Conservation (phyloP, 2,888 invertebrate genomes). For the Mythimna impura region DNA sequence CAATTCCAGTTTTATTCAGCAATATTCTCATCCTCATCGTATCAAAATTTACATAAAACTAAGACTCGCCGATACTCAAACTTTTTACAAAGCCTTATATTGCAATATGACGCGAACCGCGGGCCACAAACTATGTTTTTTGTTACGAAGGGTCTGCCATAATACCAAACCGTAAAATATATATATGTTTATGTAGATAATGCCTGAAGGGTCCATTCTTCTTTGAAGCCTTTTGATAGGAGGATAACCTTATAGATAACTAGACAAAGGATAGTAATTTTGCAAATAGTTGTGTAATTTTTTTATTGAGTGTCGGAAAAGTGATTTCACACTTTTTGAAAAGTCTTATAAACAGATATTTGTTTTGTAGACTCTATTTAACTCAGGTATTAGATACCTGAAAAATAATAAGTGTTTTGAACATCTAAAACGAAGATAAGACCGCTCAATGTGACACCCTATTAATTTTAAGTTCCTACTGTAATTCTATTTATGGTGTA, state of each 20-base stretch:
- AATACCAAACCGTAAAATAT: constrained; percentile 26
- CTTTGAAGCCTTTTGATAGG: constrained; percentile 26
- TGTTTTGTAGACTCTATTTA: not conserved
- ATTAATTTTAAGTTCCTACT: too few species aligned
- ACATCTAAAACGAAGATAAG: too few species aligned
- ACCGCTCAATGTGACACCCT: too few species aligned
- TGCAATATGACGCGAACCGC: constrained; percentile 25
- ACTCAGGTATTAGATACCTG: too few species aligned
- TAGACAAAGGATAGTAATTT: constrained; percentile 6
- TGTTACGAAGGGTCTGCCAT: constrained; percentile 29
- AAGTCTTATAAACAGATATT: not conserved
- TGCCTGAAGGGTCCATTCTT: constrained; percentile 4
- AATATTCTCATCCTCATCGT: not conserved
- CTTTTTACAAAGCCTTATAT: constrained; percentile 30
- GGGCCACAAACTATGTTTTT: constrained; percentile 31
- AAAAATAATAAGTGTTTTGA: too few species aligned
- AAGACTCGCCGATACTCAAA: constrained; percentile 4
- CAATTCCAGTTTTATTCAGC: not conserved
- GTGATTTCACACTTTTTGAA: not conserved
- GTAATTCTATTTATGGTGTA: too few species aligned
- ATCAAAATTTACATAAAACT: constrained; percentile 24
- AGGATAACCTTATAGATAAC: constrained; percentile 8
- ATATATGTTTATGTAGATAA: constrained; percentile 23
- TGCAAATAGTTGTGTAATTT: constrained; percentile 4
- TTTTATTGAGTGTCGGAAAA: not conserved